A percentile compares a stretch with the other conserved stretches of the same genome.
Evolutionary conservation across 2,113 vertebrate species (phyloP).

Genomic region (Ceyx melanurus): DNA sequence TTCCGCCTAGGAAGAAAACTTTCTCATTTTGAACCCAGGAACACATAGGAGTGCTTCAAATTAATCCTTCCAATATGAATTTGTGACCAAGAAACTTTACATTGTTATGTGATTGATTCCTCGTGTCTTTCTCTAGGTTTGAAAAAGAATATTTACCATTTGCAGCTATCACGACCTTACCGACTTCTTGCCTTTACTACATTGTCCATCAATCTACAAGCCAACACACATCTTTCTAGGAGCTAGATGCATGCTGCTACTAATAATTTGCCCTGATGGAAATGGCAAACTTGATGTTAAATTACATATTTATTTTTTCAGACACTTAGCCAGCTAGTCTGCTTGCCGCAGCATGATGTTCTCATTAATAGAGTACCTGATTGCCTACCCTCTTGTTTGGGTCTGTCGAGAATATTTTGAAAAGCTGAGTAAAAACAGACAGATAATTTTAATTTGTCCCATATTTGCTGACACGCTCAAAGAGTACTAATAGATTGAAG

Average conservation of each 20-base stretch:
- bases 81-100: background rate
- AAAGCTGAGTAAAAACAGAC: slow-evolving; percentile 1
- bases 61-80: background rate
- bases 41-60: background rate
- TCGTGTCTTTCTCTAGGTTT: background rate
- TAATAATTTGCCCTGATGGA: background rate
- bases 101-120: background rate
- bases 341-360: background rate
- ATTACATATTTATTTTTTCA: background rate
- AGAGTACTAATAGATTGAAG: slow-evolving; percentile 21
- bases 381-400: background rate
- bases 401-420: background rate
- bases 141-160: background rate
- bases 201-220: background rate
- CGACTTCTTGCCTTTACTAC: background rate
- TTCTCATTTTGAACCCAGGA: background rate
- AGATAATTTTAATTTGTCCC: slow-evolving; percentile 15
- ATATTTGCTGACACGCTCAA: background rate
- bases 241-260: background rate
- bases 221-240: background rate
- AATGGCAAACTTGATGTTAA: background rate
- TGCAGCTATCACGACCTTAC: background rate
- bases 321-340: background rate
- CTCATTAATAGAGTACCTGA: slow-evolving; percentile 13
- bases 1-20: background rate